A percentile compares a stretch with the other conserved stretches of the same genome.
phyloP scores from a whole-genome alignment of 1,140 invertebrate genomes.

The Ruditapes philippinarum region DNA sequence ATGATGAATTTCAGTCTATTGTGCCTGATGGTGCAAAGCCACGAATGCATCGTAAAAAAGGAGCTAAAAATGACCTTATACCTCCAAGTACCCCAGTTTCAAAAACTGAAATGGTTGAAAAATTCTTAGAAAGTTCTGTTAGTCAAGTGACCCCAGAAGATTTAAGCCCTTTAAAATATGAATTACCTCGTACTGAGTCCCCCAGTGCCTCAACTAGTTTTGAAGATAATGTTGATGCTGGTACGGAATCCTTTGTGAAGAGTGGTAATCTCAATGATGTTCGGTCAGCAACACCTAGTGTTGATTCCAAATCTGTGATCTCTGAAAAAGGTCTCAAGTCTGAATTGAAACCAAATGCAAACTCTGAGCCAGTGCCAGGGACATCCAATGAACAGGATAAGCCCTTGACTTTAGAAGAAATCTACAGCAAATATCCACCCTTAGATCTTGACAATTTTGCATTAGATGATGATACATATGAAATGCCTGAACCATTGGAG shows the following conservation, averaged over 20 bases:
- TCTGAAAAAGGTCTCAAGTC: slow-evolving; percentile 7
- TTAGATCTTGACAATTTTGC: slow-evolving; percentile 89
- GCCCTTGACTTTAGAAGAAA: slow-evolving; percentile 77
- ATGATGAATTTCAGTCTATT: slow-evolving; percentile 79
- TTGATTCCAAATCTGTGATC: slow-evolving; percentile 43
- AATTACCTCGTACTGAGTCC: slow-evolving; percentile 72
- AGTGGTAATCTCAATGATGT: background rate
- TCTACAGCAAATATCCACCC: slow-evolving; percentile 88
- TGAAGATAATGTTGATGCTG: slow-evolving; percentile 56
- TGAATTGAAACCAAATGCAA: background rate
- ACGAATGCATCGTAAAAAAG: slow-evolving; percentile 73
- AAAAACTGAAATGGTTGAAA: slow-evolving; percentile 89
- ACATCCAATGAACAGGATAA: slow-evolving; percentile 48
- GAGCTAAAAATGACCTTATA: slow-evolving; percentile 49
- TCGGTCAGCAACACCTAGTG: slow-evolving; percentile 1
- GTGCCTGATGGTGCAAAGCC: slow-evolving; percentile 82
- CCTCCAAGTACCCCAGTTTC: slow-evolving; percentile 77
- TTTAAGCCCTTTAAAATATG: slow-evolving; percentile 79
- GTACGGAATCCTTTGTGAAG: slow-evolving; percentile 15
- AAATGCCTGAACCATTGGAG: slow-evolving; percentile 70
- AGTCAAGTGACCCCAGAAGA: slow-evolving; percentile 76
- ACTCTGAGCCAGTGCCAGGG: slow-evolving; percentile 17
- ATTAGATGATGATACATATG: slow-evolving; percentile 82
- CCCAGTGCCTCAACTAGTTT: slow-evolving; percentile 66
- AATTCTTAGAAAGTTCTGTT: slow-evolving; percentile 87